These are phyloP conservation scores for Bambusicola thoracicus DNA, from an alignment of 2,113 vertebrate species.

Conservation along the genomic window DNA sequence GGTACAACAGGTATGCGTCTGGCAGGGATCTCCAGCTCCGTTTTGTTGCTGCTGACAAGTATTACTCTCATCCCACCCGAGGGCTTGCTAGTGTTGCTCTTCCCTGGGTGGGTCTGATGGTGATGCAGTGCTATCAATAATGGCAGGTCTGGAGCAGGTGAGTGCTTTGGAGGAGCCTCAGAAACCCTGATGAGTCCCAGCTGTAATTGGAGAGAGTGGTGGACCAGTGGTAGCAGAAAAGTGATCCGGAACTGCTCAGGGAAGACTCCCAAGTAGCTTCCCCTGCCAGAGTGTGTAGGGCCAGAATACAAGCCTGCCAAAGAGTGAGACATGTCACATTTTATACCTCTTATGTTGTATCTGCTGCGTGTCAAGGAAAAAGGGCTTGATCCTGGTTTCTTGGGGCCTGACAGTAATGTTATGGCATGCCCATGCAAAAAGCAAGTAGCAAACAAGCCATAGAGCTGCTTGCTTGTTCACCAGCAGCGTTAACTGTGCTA, in stretches of 20 bases:
- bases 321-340: not conserved
- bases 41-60: not conserved
- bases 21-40: not conserved
- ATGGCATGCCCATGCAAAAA: not conserved
- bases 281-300: not conserved
- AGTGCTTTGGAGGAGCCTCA: not conserved
- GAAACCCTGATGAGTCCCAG: not conserved
- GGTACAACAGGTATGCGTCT: not conserved
- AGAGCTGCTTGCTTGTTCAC: not conserved
- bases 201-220: too few species aligned
- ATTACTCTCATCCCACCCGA: not conserved
- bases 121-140: not conserved
- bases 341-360: not conserved
- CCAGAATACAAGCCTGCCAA: accelerated
- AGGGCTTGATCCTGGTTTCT: accelerated
- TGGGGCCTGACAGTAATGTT: not conserved
- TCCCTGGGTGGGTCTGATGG: not conserved
- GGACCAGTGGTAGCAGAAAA: not conserved
- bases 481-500: not conserved
- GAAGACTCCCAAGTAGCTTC: not conserved
- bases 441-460: not conserved
- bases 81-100: accelerated
- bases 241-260: not conserved
- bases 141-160: not conserved
- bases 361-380: not conserved